These are phyloP conservation scores for Sinocyclocheilus rhinocerous DNA, from an alignment of 2,113 vertebrate genomes.

Conservation along the genomic window DNA sequence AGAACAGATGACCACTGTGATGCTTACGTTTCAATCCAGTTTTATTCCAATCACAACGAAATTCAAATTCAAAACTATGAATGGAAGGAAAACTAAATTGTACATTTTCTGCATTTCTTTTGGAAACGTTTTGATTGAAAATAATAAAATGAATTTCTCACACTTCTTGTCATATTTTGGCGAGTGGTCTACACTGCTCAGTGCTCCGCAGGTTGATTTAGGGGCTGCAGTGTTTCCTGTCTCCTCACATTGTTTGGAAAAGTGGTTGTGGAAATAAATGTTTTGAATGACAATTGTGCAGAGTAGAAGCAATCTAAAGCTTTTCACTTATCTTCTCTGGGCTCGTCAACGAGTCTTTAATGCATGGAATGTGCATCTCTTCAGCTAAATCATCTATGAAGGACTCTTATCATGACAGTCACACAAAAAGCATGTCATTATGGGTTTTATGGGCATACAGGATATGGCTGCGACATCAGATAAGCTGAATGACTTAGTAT, in stretches of 20 bases:
- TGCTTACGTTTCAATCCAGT: not conserved
- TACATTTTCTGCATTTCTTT: not conserved
- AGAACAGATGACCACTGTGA: not conserved
- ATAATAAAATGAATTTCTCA: not conserved
- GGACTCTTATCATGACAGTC: conserved; percentile 26
- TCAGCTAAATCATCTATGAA: conserved; percentile 40
- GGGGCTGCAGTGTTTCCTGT: not conserved
- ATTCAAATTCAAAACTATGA: not conserved
- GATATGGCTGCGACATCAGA: not conserved
- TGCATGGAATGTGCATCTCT: conserved; percentile 23
- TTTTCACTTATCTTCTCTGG: conserved; percentile 15
- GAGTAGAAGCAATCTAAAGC: conserved; percentile 16
- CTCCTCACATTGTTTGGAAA: not conserved
- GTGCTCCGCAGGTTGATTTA: not conserved
- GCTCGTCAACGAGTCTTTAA: conserved; percentile 36
- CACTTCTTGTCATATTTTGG: not conserved
- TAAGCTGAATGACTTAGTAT: not conserved
- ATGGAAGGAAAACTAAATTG: not conserved
- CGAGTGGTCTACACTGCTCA: too few relatives aligned
- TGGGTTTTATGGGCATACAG: not conserved
- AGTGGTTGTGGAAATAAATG: conserved; percentile 21
- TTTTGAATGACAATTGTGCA: conserved; percentile 23
- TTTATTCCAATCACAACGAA: not conserved
- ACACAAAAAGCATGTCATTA: not conserved
- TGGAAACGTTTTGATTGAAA: not conserved